Evolutionary conservation across 2,113 vertebrate species (phyloP).

Genomic region (Heloderma charlesbogerti): DNA sequence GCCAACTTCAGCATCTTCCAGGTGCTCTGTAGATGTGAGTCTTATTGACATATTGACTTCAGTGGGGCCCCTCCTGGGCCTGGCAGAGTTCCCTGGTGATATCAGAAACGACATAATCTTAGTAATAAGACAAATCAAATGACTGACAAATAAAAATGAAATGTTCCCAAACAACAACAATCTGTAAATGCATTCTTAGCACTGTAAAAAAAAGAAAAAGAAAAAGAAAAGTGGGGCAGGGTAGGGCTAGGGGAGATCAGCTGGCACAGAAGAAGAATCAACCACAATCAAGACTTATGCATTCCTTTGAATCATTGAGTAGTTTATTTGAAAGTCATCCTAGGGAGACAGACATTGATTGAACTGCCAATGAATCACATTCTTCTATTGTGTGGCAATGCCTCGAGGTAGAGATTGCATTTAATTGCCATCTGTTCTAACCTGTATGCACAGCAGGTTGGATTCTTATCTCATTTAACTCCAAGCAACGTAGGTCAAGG

Average conservation of each 20-base stretch:
- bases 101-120: not conserved
- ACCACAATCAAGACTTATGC: constrained; percentile 1
- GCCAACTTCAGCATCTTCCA: not conserved
- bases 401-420: not conserved
- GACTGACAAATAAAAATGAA: not conserved
- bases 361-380: constrained; percentile 41
- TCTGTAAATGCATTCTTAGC: not conserved
- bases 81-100: not conserved
- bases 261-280: constrained; percentile 42
- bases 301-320: constrained; percentile 28
- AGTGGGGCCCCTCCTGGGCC: not conserved
- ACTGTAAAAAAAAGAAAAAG: not conserved
- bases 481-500: not conserved
- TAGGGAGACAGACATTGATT: constrained; percentile 10
- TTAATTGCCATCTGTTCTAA: constrained; percentile 33
- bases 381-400: not conserved
- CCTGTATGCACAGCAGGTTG: not conserved
- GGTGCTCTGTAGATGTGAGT: not conserved
- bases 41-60: constrained; percentile 5
- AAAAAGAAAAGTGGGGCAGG: too few relatives aligned
- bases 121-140: not conserved
- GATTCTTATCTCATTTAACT: constrained; percentile 5
- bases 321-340: constrained; percentile 29
- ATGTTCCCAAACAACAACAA: constrained; percentile 4
- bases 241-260: too few relatives aligned